These are phyloP conservation scores for Monomorium pharaonis DNA, from an alignment of 1,140 invertebrate species.

Conservation along the genomic window DNA sequence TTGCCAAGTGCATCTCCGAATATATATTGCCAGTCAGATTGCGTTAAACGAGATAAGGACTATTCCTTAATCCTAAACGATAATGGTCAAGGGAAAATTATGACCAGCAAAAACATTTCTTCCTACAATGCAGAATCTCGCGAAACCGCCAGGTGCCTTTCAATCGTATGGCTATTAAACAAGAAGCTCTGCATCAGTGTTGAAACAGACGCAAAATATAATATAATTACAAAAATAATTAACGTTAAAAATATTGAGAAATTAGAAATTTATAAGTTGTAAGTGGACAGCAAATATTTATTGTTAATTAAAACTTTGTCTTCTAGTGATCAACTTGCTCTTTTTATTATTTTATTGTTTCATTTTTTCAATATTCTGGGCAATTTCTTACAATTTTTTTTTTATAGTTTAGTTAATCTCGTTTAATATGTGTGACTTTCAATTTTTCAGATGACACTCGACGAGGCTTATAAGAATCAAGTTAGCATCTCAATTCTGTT, in stretches of 20 bases:
- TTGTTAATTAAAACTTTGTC: background rate
- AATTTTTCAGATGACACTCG: conserved; percentile 82
- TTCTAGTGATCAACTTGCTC: background rate
- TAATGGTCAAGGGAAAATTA: conserved; percentile 44
- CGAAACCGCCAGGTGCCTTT: background rate
- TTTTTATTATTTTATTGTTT: background rate
- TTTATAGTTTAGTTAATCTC: background rate
- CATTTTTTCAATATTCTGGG: background rate
- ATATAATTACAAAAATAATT: conserved; percentile 2
- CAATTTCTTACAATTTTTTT: background rate
- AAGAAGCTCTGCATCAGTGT: background rate
- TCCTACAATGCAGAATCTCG: background rate
- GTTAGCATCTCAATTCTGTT: conserved; percentile 87
- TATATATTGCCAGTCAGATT: conserved; percentile 50
- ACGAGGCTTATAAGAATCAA: conserved; percentile 86
- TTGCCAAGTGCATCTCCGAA: conserved; percentile 3
- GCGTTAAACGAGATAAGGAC: conserved; percentile 67
- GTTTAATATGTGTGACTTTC: too few relatives aligned
- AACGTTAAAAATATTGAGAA: background rate
- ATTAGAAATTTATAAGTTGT: background rate
- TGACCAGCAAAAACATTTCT: background rate
- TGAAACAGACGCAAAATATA: background rate
- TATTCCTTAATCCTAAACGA: conserved; percentile 65
- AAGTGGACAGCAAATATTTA: background rate
- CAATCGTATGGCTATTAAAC: background rate